A percentile compares a stretch with the other conserved stretches of the same genome.
Evolutionary conservation across 2,113 vertebrate species (phyloP).

Genomic region (Cyrtonyx montezumae): DNA sequence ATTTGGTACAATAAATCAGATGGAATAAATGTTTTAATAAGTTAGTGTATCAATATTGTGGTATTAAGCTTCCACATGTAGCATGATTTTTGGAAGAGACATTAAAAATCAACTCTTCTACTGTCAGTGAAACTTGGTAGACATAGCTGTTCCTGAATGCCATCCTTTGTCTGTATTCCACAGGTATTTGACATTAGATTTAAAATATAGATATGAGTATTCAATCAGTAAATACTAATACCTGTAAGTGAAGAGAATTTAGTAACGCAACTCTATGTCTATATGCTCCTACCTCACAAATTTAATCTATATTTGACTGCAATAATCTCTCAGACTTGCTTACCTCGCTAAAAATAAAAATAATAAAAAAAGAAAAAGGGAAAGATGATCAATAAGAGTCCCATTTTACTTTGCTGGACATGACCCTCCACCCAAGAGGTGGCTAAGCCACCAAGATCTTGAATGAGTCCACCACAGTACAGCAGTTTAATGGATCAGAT

Average conservation of each 20-base stretch:
- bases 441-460: background rate
- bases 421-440: no score
- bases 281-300: background rate
- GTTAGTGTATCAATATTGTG: background rate
- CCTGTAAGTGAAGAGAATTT: background rate
- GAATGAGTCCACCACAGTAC: background rate
- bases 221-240: background rate
- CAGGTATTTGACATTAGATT: background rate
- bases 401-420: background rate
- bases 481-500: background rate
- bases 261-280: background rate
- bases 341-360: no score
- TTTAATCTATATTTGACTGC: background rate
- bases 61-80: background rate
- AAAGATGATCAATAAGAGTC: background rate
- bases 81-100: background rate
- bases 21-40: background rate
- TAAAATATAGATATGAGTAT: background rate
- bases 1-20: background rate
- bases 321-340: background rate
- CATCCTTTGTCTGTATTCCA: background rate
- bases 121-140: background rate
- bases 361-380: background rate
- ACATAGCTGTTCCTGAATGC: background rate
- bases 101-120: background rate